These are phyloP conservation scores for Drosophila pseudotalamancana DNA, from an alignment of 2,888 invertebrate species.

Conservation along the genomic window DNA sequence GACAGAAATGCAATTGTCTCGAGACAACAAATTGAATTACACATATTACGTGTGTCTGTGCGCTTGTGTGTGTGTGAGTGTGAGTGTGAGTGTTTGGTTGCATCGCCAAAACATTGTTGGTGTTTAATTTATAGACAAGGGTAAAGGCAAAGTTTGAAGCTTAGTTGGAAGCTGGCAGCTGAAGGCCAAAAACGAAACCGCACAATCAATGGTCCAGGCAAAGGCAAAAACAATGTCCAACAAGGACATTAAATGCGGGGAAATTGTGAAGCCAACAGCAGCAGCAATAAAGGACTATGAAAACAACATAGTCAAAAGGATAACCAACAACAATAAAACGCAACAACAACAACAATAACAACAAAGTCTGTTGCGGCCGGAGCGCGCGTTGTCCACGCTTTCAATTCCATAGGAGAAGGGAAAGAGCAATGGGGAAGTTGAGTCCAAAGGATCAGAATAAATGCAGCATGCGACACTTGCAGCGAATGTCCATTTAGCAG, in stretches of 20 bases:
- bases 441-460: constrained; percentile 42
- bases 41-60: neutral
- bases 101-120: constrained; percentile 14
- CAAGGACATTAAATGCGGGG: constrained; percentile 13
- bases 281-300: constrained; percentile 57
- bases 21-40: constrained; percentile 58
- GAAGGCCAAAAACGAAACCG: constrained; percentile 45
- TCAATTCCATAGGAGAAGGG: constrained; percentile 10
- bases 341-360: constrained; percentile 38
- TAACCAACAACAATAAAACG: constrained; percentile 66
- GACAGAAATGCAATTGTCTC: constrained; percentile 50
- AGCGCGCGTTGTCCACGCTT: constrained; percentile 16
- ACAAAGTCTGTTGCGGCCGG: constrained; percentile 13
- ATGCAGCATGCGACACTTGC: constrained; percentile 70
- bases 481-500: constrained; percentile 64
- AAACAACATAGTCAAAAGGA: constrained; percentile 67
- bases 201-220: constrained; percentile 55
- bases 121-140: constrained; percentile 53
- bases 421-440: neutral
- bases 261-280: constrained; percentile 9
- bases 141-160: constrained; percentile 21
- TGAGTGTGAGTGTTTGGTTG: neutral
- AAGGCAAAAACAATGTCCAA: constrained; percentile 29
- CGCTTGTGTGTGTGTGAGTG: neutral
- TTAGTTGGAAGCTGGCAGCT: constrained; percentile 25